phyloP scores from a whole-genome alignment of 2,113 vertebrate genomes.

The Cephalopterus ornatus region DNA sequence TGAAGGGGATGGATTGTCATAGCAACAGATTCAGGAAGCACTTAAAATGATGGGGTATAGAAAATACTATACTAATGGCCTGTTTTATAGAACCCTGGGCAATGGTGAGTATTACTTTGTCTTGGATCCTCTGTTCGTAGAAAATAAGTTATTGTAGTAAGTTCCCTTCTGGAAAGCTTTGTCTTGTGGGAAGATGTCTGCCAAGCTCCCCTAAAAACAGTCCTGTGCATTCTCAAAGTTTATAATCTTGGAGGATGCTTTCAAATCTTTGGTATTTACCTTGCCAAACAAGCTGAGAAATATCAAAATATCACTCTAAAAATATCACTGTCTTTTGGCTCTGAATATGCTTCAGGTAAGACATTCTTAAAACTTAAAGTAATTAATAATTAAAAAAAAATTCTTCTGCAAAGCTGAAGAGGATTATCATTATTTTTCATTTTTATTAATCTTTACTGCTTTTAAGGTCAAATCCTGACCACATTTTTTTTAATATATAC shows the following conservation, averaged over 20 bases:
- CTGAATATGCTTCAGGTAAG: not conserved
- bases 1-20: not conserved
- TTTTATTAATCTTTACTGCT: not conserved
- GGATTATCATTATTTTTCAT: rapidly evolving
- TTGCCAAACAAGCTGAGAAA: conserved; percentile 16
- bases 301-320: conserved; percentile 8
- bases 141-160: not conserved
- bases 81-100: not conserved
- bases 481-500: not conserved
- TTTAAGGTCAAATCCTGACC: not conserved
- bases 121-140: not conserved
- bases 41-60: not conserved
- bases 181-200: not conserved
- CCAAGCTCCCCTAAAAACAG: not conserved
- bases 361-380: not conserved
- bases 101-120: not conserved
- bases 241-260: not conserved
- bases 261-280: not conserved
- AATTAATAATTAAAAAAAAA: not conserved
- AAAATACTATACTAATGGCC: not conserved
- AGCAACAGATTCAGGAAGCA: not conserved
- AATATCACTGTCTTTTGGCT: conserved; percentile 10
- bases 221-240: not conserved
- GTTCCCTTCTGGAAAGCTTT: not conserved
- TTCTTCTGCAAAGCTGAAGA: not conserved